Percentiles rank a stretch among this genome's conserved stretches.
Evolutionary conservation across 1,140 invertebrate species (phyloP).

Genomic region (Drosophila auraria): DNA sequence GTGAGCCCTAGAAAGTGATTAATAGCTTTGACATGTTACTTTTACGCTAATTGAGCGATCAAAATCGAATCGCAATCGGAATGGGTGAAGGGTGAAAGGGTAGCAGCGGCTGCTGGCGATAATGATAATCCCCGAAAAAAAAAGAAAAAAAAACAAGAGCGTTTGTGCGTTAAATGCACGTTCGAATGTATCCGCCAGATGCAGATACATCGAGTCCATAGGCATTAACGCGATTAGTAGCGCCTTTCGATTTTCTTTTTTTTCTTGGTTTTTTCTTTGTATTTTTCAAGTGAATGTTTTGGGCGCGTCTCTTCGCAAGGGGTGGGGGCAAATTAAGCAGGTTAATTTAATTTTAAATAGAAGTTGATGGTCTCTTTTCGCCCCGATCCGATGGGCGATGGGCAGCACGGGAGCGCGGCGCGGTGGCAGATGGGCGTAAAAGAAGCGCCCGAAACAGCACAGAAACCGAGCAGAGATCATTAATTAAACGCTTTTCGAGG

Average conservation of each 20-base stretch:
- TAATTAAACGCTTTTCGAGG: slow-evolving; percentile 77
- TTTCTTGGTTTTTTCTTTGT: slow-evolving; percentile 2
- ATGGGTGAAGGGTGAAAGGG: slow-evolving; percentile 80
- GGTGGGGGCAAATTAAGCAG: slow-evolving; percentile 75
- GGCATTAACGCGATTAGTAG: slow-evolving; percentile 79
- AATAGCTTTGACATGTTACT: slow-evolving; percentile 82
- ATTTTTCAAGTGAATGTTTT: slow-evolving; percentile 71
- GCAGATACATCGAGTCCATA: slow-evolving; percentile 61
- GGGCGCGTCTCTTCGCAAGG: slow-evolving; percentile 64
- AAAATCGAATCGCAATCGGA: slow-evolving; percentile 72
- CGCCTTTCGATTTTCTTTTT: slow-evolving; percentile 77
- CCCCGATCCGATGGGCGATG: background rate
- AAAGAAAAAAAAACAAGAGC: slow-evolving; percentile 60
- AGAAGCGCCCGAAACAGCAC: slow-evolving; percentile 66
- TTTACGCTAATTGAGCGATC: slow-evolving; percentile 84
- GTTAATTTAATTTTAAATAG: slow-evolving; percentile 83
- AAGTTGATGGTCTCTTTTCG: slow-evolving; percentile 64
- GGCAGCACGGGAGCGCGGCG: slow-evolving; percentile 8
- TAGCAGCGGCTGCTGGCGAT: slow-evolving; percentile 32
- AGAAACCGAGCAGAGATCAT: slow-evolving; percentile 55
- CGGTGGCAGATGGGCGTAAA: slow-evolving; percentile 73
- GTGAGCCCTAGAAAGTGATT: slow-evolving; percentile 65
- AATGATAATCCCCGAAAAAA: slow-evolving; percentile 43
- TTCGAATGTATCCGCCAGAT: slow-evolving; percentile 46
- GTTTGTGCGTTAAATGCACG: slow-evolving; percentile 79